phyloP scores from a whole-genome alignment of 2,797 vertebrate genomes.

The Thunnus albacares region DNA sequence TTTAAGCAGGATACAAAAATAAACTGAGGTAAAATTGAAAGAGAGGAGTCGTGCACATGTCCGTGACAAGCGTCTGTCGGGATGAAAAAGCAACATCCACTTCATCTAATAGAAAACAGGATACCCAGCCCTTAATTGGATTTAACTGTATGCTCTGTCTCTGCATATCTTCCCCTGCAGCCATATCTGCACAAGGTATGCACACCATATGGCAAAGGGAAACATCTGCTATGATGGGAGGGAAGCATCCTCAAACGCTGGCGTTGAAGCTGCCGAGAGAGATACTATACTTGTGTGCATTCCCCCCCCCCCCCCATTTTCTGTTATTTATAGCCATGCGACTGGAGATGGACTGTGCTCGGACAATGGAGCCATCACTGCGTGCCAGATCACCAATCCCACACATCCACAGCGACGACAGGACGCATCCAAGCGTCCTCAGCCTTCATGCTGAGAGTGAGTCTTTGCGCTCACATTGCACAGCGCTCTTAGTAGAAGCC shows the following conservation, averaged over 20 bases:
- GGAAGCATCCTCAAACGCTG: slow-evolving; percentile 26
- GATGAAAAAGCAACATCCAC: slow-evolving; percentile 24
- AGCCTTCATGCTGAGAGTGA: slow-evolving; percentile 71
- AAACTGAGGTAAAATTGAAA: neutral
- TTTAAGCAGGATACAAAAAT: slow-evolving; percentile 1
- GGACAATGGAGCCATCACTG: slow-evolving; percentile 72
- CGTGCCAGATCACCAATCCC: slow-evolving; percentile 74
- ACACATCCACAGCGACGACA: slow-evolving; percentile 75
- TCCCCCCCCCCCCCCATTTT: neutral
- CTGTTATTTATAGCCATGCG: slow-evolving; percentile 62
- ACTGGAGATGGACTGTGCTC: slow-evolving; percentile 38
- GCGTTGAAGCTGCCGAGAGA: slow-evolving; percentile 43
- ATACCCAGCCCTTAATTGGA: slow-evolving; percentile 43
- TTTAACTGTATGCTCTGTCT: slow-evolving; percentile 25
- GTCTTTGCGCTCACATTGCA: slow-evolving; percentile 56
- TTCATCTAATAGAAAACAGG: slow-evolving; percentile 1
- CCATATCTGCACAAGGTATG: slow-evolving; percentile 57
- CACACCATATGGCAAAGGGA: slow-evolving; percentile 53
- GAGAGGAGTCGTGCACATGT: neutral
- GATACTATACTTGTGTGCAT: slow-evolving; percentile 45
- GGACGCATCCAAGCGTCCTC: slow-evolving; percentile 78
- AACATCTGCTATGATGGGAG: slow-evolving; percentile 64
- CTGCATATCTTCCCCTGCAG: slow-evolving; percentile 43
- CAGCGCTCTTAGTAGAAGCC: slow-evolving; percentile 53
- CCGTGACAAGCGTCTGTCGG: slow-evolving; percentile 9